phyloP scores from a whole-genome alignment of 92 coral and sea anemone genomes.

The Palythoa grandis region DNA sequence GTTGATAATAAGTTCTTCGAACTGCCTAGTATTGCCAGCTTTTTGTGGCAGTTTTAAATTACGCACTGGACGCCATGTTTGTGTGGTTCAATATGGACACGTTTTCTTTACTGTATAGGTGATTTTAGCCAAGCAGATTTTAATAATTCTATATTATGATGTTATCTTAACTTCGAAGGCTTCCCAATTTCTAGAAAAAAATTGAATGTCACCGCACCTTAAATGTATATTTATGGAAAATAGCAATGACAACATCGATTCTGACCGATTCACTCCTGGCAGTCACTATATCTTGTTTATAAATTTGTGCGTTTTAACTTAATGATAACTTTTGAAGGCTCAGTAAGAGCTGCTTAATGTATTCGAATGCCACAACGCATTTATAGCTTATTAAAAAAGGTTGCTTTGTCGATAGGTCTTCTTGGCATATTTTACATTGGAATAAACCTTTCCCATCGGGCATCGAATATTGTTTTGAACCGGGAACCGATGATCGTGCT shows the following conservation, averaged over 20 bases:
- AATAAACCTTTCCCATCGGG: slow-evolving; percentile 7
- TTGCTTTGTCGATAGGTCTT: background rate
- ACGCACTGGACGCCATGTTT: slow-evolving; percentile 48
- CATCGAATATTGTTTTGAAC: slow-evolving; percentile 31
- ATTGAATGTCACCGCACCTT: slow-evolving; percentile 15
- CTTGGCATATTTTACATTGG: slow-evolving; percentile 13
- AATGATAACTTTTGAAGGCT: background rate
- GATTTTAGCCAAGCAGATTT: slow-evolving; percentile 15
- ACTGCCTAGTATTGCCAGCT: background rate
- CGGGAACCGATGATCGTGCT: slow-evolving; percentile 12
- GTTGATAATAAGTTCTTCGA: background rate
- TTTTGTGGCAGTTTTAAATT: slow-evolving; percentile 44
- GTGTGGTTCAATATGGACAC: slow-evolving; percentile 39
- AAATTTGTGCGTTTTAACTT: background rate
- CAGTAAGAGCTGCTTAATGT: background rate
- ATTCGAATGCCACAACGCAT: background rate
- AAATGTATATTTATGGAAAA: slow-evolving; percentile 19
- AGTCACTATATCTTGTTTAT: background rate
- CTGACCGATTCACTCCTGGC: slow-evolving; percentile 3
- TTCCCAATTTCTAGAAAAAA: background rate
- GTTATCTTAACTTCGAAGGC: background rate
- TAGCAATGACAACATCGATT: slow-evolving; percentile 35
- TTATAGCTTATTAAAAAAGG: background rate
- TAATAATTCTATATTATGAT: background rate
- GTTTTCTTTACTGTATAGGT: background rate